Evolutionary conservation across 2,113 vertebrate species (phyloP).

Genomic region (Aegithalos caudatus): DNA sequence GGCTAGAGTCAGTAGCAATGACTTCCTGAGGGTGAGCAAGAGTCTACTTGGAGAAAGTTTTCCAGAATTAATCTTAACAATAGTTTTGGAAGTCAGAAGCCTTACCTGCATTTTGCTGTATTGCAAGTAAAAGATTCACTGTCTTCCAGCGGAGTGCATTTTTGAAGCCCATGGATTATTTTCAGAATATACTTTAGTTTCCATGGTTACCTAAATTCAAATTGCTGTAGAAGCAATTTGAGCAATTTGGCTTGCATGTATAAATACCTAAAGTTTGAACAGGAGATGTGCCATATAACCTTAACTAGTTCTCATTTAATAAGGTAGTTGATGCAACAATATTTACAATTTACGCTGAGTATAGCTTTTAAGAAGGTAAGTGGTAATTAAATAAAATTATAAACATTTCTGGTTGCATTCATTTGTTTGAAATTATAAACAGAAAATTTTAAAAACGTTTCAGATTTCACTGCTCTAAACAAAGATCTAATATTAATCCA

Average conservation of each 20-base stretch:
- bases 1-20: background rate
- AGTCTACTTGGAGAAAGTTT: background rate
- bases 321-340: background rate
- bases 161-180: slow-evolving; percentile 34
- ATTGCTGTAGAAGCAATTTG: slow-evolving; percentile 33
- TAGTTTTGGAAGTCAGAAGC: background rate
- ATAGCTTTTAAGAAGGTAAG: background rate
- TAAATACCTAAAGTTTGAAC: slow-evolving; percentile 33
- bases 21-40: background rate
- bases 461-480: background rate
- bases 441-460: background rate
- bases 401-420: background rate
- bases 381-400: background rate
- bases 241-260: slow-evolving; percentile 7
- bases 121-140: background rate
- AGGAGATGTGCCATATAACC: background rate
- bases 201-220: slow-evolving; percentile 51
- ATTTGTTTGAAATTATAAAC: background rate
- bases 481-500: background rate
- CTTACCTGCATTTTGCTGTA: background rate
- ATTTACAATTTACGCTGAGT: background rate
- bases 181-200: slow-evolving; percentile 52
- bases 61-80: background rate
- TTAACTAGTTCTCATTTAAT: background rate
- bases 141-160: background rate